Conservation (phyloP, 2,113 vertebrate species). For the Hassar affinis region DNA sequence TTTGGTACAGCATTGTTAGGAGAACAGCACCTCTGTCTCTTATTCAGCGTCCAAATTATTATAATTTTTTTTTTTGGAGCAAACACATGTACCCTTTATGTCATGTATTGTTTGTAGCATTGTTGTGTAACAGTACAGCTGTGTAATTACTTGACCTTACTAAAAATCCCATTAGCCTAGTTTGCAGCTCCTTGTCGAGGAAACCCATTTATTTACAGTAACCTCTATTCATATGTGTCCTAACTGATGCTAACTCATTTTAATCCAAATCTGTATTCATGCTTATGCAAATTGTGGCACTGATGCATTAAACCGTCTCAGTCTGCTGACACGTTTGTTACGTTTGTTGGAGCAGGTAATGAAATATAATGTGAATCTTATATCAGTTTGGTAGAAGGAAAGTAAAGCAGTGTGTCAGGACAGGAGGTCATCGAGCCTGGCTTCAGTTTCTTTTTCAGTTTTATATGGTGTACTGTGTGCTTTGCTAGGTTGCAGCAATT, state of each 20-base stretch:
- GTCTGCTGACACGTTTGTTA: constrained; percentile 1
- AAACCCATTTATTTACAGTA: constrained; percentile 33
- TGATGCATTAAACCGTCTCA: background rate
- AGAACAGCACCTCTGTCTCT: background rate
- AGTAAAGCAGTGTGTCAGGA: background rate
- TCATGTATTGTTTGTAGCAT: constrained; percentile 68
- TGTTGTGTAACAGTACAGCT: constrained; percentile 57
- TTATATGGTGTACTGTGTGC: background rate
- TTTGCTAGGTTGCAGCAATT: background rate
- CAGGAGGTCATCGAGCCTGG: background rate
- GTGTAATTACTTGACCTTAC: constrained; percentile 62
- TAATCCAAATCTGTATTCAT: constrained; percentile 63
- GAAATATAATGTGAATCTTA: background rate
- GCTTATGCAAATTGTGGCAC: constrained; percentile 43
- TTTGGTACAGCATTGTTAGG: background rate
- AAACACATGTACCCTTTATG: constrained; percentile 47
- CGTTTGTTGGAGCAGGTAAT: background rate
- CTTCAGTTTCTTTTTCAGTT: background rate
- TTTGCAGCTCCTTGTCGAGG: constrained; percentile 37
- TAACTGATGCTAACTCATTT: constrained; percentile 66
- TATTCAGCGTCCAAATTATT: too few species aligned
- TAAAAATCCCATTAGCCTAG: constrained; percentile 65
- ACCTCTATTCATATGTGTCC: constrained; percentile 35
- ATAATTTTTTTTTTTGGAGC: background rate
- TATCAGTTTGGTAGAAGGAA: background rate